Evolutionary conservation across 2,888 invertebrate genomes (phyloP).

Genomic region (Torymus aiolomorphi): DNA sequence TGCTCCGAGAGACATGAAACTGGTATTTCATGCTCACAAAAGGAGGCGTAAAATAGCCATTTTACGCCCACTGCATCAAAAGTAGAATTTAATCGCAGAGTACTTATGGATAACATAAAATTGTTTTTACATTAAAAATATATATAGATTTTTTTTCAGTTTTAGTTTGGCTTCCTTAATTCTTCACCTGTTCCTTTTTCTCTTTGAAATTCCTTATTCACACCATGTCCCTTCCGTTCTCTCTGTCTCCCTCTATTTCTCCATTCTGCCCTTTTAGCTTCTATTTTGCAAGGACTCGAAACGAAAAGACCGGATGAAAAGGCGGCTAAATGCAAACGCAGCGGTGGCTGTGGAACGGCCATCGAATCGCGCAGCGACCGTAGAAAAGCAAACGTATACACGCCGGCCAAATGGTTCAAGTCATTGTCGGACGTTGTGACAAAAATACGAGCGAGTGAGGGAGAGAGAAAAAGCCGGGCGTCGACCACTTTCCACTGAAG

Average conservation of each 20-base stretch:
- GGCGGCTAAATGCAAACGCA: constrained; percentile 53
- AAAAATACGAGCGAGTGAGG: constrained; percentile 24
- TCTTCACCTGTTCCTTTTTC: constrained; percentile 12
- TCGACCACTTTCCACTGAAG: too few relatives aligned
- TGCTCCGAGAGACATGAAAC: too few relatives aligned
- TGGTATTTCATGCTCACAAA: too few relatives aligned
- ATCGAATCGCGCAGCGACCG: constrained; percentile 43
- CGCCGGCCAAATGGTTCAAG: constrained; percentile 38
- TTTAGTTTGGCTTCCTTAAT: background rate
- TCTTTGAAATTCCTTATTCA: background rate
- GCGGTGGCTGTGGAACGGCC: constrained; percentile 8
- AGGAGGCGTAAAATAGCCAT: too few relatives aligned
- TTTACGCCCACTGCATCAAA: too few relatives aligned
- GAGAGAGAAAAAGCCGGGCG: background rate
- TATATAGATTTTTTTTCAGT: background rate
- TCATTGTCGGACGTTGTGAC: constrained; percentile 40
- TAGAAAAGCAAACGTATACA: constrained; percentile 37
- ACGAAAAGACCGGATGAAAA: constrained; percentile 58
- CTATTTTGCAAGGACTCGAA: constrained; percentile 46
- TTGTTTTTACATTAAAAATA: too few relatives aligned
- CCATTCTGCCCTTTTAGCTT: constrained; percentile 27
- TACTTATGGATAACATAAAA: too few relatives aligned
- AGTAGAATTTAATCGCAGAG: too few relatives aligned
- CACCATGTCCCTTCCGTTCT: constrained; percentile 2
- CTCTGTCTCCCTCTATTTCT: constrained; percentile 1